phyloP scores from a whole-genome alignment of 2,797 vertebrate species.

The Melanotaenia pygmaea region DNA sequence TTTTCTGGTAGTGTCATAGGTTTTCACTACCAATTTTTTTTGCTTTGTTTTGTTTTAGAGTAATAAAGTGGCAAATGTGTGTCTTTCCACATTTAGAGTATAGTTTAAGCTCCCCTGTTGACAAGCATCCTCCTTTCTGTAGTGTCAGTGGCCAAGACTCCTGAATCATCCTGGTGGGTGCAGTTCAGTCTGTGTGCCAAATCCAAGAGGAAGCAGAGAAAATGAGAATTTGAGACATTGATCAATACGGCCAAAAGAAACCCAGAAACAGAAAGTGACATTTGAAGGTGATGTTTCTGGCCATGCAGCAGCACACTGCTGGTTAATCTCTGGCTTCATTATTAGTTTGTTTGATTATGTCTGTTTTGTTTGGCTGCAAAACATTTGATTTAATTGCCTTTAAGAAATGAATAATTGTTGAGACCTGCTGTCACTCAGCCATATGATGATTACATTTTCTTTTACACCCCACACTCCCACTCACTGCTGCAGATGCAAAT shows the following conservation, averaged over 20 bases:
- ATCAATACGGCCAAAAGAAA: conserved; percentile 54
- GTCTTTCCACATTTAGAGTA: conserved; percentile 35
- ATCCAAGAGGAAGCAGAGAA: conserved; percentile 41
- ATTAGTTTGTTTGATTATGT: conserved; percentile 47
- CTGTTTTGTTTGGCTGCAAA: conserved; percentile 32
- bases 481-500: conserved; percentile 13
- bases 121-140: conserved; percentile 28
- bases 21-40: conserved; percentile 14
- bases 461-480: conserved; percentile 23
- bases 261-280: conserved; percentile 38
- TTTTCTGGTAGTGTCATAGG: conserved; percentile 11
- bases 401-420: conserved; percentile 46
- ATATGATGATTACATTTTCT: conserved; percentile 60
- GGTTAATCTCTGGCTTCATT: conserved; percentile 38
- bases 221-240: conserved; percentile 42
- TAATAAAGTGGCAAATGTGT: conserved; percentile 3
- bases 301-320: conserved; percentile 15
- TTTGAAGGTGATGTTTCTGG: conserved; percentile 43
- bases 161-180: conserved; percentile 53
- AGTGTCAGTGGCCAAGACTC: conserved; percentile 44
- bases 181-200: conserved; percentile 46
- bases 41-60: conserved; percentile 18
- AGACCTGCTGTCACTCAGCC: conserved; percentile 51
- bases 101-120: conserved; percentile 48
- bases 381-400: conserved; percentile 44